A percentile compares a stretch with the other conserved stretches of the same genome.
These are phyloP conservation scores for Andrena praecox DNA, from an alignment of 2,888 invertebrate species.

Conservation along the genomic window DNA sequence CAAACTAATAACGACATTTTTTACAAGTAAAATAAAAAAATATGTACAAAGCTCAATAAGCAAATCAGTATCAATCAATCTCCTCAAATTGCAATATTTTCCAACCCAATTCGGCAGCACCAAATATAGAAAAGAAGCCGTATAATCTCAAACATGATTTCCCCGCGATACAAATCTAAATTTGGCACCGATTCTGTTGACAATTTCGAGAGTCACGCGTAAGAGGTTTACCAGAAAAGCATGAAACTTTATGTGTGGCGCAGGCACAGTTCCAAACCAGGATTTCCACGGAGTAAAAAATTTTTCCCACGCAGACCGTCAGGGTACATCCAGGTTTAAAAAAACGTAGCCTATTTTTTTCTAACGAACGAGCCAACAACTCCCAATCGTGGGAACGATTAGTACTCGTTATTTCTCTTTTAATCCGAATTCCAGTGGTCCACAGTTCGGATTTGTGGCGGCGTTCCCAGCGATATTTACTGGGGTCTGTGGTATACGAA, in stretches of 20 bases:
- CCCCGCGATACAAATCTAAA: not conserved
- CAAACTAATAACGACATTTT: no score
- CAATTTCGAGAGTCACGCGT: not conserved
- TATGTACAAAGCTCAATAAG: no score
- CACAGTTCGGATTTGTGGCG: constrained; percentile 30
- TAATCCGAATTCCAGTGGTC: constrained; percentile 73
- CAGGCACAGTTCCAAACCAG: constrained; percentile 5
- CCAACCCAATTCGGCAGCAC: no score
- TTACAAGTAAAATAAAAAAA: no score
- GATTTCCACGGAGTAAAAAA: constrained; percentile 9
- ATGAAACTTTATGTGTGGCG: constrained; percentile 31
- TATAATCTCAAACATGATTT: not conserved
- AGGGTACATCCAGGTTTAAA: constrained; percentile 45
- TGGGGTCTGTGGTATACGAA: constrained; percentile 11
- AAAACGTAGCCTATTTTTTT: constrained; percentile 30
- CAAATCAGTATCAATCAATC: no score
- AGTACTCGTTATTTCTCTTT: constrained; percentile 80
- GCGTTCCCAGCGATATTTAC: constrained; percentile 9
- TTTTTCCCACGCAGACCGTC: constrained; percentile 37
- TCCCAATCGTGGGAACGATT: constrained; percentile 79
- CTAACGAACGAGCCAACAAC: constrained; percentile 79
- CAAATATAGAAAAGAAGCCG: not conserved
- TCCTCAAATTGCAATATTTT: no score
- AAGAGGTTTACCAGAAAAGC: not conserved
- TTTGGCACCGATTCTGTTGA: not conserved